Conservation (phyloP, 2,888 invertebrate genomes). For the Synergus japonicus region DNA sequence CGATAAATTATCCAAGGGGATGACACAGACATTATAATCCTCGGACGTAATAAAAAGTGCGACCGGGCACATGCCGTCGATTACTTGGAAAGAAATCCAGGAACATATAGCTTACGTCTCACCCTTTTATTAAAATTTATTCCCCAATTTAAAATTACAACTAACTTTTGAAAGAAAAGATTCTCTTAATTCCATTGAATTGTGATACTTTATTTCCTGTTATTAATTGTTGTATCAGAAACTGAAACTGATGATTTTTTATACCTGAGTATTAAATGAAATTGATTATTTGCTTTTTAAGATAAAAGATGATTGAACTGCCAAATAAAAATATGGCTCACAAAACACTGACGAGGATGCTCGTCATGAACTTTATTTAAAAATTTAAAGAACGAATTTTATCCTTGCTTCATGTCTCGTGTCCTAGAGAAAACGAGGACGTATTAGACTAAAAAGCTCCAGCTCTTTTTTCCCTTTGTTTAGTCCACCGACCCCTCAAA, state of each 20-base stretch:
- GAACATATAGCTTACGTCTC: background rate
- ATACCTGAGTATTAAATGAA: no score
- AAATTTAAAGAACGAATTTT: background rate
- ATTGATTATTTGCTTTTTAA: no score
- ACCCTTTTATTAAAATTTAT: background rate
- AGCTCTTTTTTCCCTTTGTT: background rate
- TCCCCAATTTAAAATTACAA: background rate
- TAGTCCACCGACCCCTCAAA: background rate
- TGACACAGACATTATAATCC: constrained; percentile 72
- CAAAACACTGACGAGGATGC: background rate
- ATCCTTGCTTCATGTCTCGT: background rate
- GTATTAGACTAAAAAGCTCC: background rate
- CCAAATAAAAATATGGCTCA: background rate
- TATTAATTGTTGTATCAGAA: no score
- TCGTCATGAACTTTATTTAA: background rate
- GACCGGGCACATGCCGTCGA: constrained; percentile 18
- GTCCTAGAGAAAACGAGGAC: background rate
- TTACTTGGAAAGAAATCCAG: background rate
- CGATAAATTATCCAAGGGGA: constrained; percentile 68
- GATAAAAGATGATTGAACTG: no score
- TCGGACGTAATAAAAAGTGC: constrained; percentile 59
- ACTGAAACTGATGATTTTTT: no score
- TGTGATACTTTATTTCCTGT: background rate
- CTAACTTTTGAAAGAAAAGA: no score
- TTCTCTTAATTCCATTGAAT: background rate